These are phyloP conservation scores for Fundulus diaphanus DNA, from an alignment of 2,797 vertebrate species.

Conservation along the genomic window DNA sequence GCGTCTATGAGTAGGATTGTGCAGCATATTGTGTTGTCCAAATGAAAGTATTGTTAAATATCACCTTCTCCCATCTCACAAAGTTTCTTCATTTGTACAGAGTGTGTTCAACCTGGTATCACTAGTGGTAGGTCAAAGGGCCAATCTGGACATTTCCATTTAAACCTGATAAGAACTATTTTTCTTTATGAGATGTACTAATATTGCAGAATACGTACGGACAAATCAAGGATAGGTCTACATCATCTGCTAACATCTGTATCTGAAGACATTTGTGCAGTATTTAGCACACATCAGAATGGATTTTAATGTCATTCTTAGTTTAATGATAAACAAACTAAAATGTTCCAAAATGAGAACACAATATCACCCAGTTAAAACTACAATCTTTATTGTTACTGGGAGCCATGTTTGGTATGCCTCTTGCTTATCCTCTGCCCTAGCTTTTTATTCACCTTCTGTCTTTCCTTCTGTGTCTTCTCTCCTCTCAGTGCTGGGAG, in stretches of 20 bases:
- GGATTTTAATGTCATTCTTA: conserved; percentile 29
- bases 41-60: too few relatives aligned
- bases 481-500: conserved; percentile 83
- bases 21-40: too few relatives aligned
- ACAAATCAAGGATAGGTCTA: background rate
- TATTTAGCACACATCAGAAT: conserved; percentile 3
- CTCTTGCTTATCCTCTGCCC: conserved; percentile 18
- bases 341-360: conserved; percentile 35
- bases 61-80: too few relatives aligned
- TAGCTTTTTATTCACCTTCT: conserved; percentile 32
- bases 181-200: conserved; percentile 1
- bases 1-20: too few relatives aligned
- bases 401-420: conserved; percentile 14
- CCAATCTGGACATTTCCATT: background rate
- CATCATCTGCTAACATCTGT: conserved; percentile 14
- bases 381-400: conserved; percentile 37
- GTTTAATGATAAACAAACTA: conserved; percentile 22
- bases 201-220: background rate
- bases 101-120: too few relatives aligned
- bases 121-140: too few relatives aligned
- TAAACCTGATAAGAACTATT: background rate
- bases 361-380: conserved; percentile 32
- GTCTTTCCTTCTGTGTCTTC: conserved; percentile 26
- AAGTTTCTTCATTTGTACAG: too few relatives aligned
- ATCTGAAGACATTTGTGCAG: background rate